Percentiles rank a stretch among this genome's conserved stretches.
Conservation (phyloP, 2,797 vertebrate species). For the Cuniculus paca region DNA sequence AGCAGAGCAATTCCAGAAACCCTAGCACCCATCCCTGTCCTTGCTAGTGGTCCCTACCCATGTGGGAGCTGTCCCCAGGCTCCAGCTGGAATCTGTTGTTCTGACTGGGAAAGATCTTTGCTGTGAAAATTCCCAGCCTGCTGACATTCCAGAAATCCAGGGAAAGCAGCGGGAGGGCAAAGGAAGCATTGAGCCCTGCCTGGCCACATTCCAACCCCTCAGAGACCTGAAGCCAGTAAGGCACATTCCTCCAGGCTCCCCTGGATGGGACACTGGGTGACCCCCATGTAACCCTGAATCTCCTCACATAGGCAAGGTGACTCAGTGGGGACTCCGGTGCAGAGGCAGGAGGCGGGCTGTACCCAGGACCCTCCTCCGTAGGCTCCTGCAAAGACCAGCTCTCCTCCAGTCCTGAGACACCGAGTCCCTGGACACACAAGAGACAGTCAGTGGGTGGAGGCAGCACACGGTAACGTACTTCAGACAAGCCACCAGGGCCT, state of each 20-base stretch:
- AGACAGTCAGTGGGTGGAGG: background rate
- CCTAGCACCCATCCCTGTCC: background rate
- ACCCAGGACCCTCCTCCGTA: background rate
- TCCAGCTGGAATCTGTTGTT: slow-evolving; percentile 77
- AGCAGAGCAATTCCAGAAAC: background rate
- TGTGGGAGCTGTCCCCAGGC: slow-evolving; percentile 70
- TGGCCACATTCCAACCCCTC: slow-evolving; percentile 49
- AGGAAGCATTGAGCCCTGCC: slow-evolving; percentile 55
- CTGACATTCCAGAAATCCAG: slow-evolving; percentile 75
- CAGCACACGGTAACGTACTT: background rate
- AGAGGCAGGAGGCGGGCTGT: background rate
- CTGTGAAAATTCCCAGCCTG: slow-evolving; percentile 77
- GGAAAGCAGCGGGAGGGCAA: slow-evolving; percentile 62
- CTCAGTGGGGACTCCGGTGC: background rate
- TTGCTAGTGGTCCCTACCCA: slow-evolving; percentile 21
- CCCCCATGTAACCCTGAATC: background rate
- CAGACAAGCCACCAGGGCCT: background rate
- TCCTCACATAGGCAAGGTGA: background rate
- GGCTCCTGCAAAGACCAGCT: background rate
- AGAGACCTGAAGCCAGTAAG: slow-evolving; percentile 30
- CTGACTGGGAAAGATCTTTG: slow-evolving; percentile 72
- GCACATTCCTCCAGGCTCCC: slow-evolving; percentile 64
- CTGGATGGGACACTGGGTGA: background rate
- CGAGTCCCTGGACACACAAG: background rate
- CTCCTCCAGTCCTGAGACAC: background rate